Percentiles rank a stretch among this genome's conserved stretches.
Conservation (phyloP, 2,113 vertebrate genomes). For the Pungitius pungitius region DNA sequence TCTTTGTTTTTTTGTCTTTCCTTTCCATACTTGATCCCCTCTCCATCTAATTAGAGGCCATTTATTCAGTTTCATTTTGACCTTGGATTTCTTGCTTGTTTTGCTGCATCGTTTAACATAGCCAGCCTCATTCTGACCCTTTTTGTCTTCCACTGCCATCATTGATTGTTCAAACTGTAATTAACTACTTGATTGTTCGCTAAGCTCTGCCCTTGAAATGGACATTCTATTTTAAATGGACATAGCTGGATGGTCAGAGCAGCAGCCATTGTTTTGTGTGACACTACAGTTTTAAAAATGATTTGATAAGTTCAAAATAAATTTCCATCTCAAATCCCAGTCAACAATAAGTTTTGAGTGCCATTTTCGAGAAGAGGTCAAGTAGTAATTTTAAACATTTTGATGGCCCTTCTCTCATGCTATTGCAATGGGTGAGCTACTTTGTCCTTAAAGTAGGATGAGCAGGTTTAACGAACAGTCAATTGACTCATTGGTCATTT, state of each 20-base stretch:
- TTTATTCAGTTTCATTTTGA: background rate
- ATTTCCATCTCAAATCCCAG: no score
- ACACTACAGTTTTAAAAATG: no score
- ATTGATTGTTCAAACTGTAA: constrained; percentile 25
- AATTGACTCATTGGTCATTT: background rate
- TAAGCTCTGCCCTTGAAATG: background rate
- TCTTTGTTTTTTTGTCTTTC: background rate
- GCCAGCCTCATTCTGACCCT: constrained; percentile 19
- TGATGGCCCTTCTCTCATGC: background rate
- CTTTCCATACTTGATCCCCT: constrained; percentile 11
- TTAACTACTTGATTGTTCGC: constrained; percentile 17
- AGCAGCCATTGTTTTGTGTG: background rate
- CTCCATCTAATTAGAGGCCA: constrained; percentile 29
- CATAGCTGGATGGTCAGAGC: background rate
- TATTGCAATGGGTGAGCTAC: background rate
- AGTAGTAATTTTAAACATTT: background rate
- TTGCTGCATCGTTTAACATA: background rate
- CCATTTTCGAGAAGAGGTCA: background rate
- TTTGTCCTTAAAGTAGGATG: background rate
- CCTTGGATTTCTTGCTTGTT: constrained; percentile 30
- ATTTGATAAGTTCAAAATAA: no score
- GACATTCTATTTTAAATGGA: background rate
- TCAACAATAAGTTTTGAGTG: no score
- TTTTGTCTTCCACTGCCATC: constrained; percentile 30
- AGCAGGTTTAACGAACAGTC: constrained; percentile 18